These are phyloP conservation scores for Hydrozoanthus gracilis DNA, from an alignment of 92 coral and sea anemone genomes.

Conservation along the genomic window DNA sequence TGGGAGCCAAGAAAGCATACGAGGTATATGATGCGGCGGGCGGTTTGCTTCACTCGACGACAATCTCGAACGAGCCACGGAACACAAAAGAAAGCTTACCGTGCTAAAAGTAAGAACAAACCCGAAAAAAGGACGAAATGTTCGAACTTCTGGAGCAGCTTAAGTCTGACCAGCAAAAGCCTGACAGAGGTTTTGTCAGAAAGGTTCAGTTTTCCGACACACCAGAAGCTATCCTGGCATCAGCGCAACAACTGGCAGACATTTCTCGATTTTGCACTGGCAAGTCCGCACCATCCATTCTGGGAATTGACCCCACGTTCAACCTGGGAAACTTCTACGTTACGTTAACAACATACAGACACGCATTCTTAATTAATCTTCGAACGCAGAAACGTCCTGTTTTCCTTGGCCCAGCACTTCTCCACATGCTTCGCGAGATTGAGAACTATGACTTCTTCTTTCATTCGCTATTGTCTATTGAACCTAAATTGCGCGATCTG, in stretches of 20 bases:
- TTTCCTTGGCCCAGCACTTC: conserved; percentile 50
- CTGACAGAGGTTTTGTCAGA: conserved; percentile 54
- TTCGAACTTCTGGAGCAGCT: conserved; percentile 49
- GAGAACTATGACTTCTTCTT: conserved; percentile 55
- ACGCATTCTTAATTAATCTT: conserved; percentile 47
- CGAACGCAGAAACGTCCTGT: conserved; percentile 45
- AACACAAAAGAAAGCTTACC: conserved; percentile 45
- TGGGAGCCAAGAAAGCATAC: conserved; percentile 39
- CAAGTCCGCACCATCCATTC: conserved; percentile 9
- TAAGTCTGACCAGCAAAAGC: conserved; percentile 50
- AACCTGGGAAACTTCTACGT: conserved; percentile 53
- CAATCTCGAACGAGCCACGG: conserved; percentile 45
- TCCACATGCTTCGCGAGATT: conserved; percentile 48
- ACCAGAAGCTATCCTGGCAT: conserved; percentile 41
- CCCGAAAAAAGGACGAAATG: conserved; percentile 39
- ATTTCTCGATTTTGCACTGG: conserved; percentile 46
- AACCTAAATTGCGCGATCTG: conserved; percentile 14
- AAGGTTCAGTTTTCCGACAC: conserved; percentile 50
- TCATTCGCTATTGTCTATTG: conserved; percentile 41
- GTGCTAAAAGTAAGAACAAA: conserved; percentile 31
- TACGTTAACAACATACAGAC: conserved; percentile 47
- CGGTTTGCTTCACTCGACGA: conserved; percentile 36
- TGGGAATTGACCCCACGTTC: conserved; percentile 49
- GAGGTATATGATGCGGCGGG: conserved; percentile 44
- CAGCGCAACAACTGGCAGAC: conserved; percentile 40